These are phyloP conservation scores for Rhinophrynus dorsalis DNA, from an alignment of 2,797 vertebrate genomes.

Conservation along the genomic window DNA sequence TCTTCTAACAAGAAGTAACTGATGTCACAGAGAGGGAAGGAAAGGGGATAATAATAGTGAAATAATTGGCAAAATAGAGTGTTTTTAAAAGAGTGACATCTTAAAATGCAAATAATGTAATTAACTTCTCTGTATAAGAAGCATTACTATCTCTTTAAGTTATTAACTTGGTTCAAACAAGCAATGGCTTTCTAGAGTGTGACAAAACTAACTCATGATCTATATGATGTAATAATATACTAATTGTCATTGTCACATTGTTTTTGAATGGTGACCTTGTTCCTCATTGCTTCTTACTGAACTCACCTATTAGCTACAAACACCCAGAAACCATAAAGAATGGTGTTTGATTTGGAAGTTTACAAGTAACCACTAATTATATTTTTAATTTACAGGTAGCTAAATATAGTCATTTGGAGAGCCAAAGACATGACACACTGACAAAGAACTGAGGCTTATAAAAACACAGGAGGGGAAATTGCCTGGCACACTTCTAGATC, in stretches of 20 bases:
- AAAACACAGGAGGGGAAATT: background rate
- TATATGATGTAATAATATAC: background rate
- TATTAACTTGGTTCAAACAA: too few species aligned
- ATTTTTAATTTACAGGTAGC: background rate
- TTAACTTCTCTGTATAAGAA: too few species aligned
- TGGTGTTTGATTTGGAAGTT: background rate
- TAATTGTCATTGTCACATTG: too few species aligned
- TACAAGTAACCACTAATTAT: background rate
- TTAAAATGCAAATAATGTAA: too few species aligned
- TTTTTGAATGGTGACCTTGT: background rate
- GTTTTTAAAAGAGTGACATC: too few species aligned
- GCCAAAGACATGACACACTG: background rate
- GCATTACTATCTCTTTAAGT: too few species aligned
- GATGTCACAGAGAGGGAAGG: too few species aligned
- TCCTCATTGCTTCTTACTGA: background rate
- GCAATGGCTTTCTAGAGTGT: too few species aligned
- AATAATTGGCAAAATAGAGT: too few species aligned
- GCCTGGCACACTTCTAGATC: background rate
- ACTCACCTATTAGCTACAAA: background rate
- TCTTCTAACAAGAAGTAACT: too few species aligned
- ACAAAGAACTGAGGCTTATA: background rate
- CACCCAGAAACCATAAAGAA: background rate
- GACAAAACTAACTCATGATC: background rate
- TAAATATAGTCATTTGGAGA: background rate
- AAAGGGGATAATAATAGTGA: too few species aligned